Conservation (phyloP, 37 sponge, comb jelly and placozoan genomes). For the Theonella swinhoei region DNA sequence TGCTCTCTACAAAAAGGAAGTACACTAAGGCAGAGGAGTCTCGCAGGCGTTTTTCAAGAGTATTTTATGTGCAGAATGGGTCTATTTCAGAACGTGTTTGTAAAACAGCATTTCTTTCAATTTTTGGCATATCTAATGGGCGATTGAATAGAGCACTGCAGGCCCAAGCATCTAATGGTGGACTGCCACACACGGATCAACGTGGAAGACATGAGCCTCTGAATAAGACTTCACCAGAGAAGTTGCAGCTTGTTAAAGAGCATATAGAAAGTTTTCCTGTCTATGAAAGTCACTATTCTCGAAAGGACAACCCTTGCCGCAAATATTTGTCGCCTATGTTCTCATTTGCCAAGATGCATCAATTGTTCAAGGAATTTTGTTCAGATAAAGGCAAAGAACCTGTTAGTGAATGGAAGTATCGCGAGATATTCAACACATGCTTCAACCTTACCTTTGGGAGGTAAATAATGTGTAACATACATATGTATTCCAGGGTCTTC, state of each 20-base stretch:
- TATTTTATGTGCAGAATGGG: neutral
- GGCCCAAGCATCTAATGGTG: slow-evolving; percentile 14
- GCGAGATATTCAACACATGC: slow-evolving; percentile 27
- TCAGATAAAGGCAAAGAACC: slow-evolving; percentile 1
- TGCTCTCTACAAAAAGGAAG: neutral
- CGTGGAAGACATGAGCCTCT: slow-evolving; percentile 9
- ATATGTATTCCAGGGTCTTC: no score
- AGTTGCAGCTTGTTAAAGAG: slow-evolving; percentile 12
- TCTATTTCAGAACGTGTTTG: slow-evolving; percentile 5
- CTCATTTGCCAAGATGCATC: slow-evolving; percentile 24
- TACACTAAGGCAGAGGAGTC: neutral
- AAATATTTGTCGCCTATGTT: slow-evolving; percentile 3
- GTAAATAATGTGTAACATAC: neutral
- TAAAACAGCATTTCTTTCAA: slow-evolving; percentile 14
- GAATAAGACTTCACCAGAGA: slow-evolving; percentile 3
- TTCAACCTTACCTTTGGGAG: slow-evolving; percentile 51
- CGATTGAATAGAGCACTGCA: slow-evolving; percentile 6
- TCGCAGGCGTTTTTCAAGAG: neutral
- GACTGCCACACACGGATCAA: neutral
- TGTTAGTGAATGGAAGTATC: slow-evolving; percentile 42
- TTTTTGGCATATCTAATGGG: slow-evolving; percentile 13
- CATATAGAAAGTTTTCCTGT: slow-evolving; percentile 39
- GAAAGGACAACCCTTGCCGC: slow-evolving; percentile 32
- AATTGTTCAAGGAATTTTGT: slow-evolving; percentile 14
- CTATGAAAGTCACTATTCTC: slow-evolving; percentile 48